phyloP scores from a whole-genome alignment of 2,797 vertebrate genomes.

The Tangara arthus region DNA sequence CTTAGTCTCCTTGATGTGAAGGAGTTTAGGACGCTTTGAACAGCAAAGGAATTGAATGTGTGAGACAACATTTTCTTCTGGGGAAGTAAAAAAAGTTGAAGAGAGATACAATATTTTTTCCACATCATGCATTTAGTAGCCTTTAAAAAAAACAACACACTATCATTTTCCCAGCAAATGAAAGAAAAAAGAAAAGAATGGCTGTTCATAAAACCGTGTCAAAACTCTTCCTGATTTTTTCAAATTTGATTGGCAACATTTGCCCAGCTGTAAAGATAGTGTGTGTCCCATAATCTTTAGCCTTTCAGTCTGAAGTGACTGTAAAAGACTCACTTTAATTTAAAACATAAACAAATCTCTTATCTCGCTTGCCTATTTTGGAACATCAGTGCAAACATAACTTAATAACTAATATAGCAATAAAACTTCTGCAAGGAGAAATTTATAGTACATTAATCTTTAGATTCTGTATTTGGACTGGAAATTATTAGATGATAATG shows the following conservation, averaged over 20 bases:
- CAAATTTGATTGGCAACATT: neutral
- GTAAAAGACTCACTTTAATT: conserved; percentile 34
- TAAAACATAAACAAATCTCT: conserved; percentile 67
- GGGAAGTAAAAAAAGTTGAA: neutral
- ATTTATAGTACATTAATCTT: conserved; percentile 71
- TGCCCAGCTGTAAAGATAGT: neutral
- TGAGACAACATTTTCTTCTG: neutral
- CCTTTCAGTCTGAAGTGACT: conserved; percentile 18
- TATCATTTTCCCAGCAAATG: neutral
- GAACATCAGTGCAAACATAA: conserved; percentile 56
- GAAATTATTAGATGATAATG: conserved; percentile 72
- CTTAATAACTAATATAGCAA: conserved; percentile 71
- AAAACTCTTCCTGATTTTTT: neutral
- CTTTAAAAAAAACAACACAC: neutral
- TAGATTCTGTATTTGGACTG: conserved; percentile 65
- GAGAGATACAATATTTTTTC: neutral
- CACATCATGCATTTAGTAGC: neutral
- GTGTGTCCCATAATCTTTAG: neutral
- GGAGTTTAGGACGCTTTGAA: neutral
- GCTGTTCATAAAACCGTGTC: neutral
- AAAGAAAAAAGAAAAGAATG: neutral
- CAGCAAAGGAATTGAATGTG: neutral
- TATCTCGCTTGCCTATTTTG: conserved; percentile 60
- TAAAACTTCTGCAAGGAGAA: conserved; percentile 67
- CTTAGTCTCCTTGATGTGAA: neutral